Conservation (phyloP, 2,113 vertebrate genomes). For the Hippotragus niger region DNA sequence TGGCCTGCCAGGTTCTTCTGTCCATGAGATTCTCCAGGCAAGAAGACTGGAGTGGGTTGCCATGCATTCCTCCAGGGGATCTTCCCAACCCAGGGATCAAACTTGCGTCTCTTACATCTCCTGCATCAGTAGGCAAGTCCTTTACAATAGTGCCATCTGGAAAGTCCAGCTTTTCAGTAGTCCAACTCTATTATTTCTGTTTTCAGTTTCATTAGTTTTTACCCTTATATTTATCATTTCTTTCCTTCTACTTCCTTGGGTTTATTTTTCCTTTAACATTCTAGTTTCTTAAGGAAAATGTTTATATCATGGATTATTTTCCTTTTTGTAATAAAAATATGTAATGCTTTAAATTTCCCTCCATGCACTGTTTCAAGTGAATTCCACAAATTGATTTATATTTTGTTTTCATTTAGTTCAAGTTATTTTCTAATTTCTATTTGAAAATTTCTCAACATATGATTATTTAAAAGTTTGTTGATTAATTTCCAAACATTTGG, state of each 20-base stretch:
- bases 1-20: not conserved
- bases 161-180: not conserved
- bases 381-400: not conserved
- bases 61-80: not conserved
- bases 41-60: not conserved
- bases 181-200: not conserved
- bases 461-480: slow-evolving; percentile 23
- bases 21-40: not conserved
- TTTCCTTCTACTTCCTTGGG: not conserved
- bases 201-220: not conserved
- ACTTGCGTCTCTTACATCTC: not conserved
- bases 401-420: slow-evolving; percentile 6
- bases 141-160: not conserved
- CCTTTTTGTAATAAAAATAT: not conserved
- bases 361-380: not conserved
- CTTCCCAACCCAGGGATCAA: not conserved
- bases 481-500: slow-evolving; percentile 7
- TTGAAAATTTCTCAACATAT: not conserved
- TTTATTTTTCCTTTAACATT: not conserved
- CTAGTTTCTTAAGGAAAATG: not conserved
- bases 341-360: not conserved
- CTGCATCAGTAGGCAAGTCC: not conserved
- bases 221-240: not conserved
- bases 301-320: not conserved
- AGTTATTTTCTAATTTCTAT: slow-evolving; percentile 19